Evolutionary conservation across 2,113 vertebrate species (phyloP), one percentile per base, ranked within the genome.

Genomic region (Zeus faber): DNA sequence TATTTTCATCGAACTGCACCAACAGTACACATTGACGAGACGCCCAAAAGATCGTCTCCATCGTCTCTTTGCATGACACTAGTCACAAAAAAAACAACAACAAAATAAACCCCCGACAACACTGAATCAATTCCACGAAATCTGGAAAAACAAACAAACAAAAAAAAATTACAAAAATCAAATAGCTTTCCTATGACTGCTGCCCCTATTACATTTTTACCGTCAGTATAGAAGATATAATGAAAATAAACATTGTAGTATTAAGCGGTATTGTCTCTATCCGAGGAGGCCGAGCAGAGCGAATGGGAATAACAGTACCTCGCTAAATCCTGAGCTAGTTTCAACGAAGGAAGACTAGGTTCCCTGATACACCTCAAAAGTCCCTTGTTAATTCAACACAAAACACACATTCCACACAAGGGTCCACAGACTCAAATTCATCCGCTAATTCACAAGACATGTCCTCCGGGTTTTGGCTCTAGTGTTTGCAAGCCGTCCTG

Each of bases 301-400:
- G 37, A 59, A 47, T 1, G 49, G 55, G 62, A 60, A 54, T 56
- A 75, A 74, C 58, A 79, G 62, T 77, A 72, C 66, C 39, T 70
- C 55, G 65, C 70, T 80, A 65, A 44, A 48, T 88, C 85, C 84
- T 87, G 84, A 88, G 86, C 81, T 86, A 84, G 64, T 27, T 49
- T 27, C 59, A 79, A 85, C 68, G 80, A 68, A 82, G 85, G 82
- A 88, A 88, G 85, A 89, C 85, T 67, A 76, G 6, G 61, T 77
- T 88, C 83, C 85, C 86, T 87, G 84, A 88, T 86, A 79, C 40
- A 58, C 65, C 46, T 77, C 73, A 71, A 76, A 85, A 58, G 24
- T 84, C 82, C 81, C 75, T 81, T 82, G 25, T 76, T 54, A 67
- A 53, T 77, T 76, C 26, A 77, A 68, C 65, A 70, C 39, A 63